phyloP scores from a whole-genome alignment of 2,797 vertebrate genomes.

The Poeciliopsis gracilis region DNA sequence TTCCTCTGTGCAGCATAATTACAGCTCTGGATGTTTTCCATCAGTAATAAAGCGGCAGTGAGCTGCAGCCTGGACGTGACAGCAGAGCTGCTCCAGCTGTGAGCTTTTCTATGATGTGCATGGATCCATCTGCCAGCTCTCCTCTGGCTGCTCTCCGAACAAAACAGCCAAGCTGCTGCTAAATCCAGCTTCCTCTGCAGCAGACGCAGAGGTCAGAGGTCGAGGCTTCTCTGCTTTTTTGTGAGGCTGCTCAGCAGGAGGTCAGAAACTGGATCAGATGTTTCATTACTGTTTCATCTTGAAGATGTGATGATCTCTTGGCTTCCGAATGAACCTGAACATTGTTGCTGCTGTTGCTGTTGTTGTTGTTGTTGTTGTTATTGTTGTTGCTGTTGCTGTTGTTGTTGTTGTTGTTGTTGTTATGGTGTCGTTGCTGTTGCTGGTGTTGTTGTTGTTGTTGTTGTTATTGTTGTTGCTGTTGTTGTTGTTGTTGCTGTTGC shows the following conservation, averaged over 20 bases:
- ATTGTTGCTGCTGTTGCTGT: background rate
- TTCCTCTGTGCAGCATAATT: background rate
- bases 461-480: background rate
- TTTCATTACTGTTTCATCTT: no score
- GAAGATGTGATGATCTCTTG: background rate
- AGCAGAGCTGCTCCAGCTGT: background rate
- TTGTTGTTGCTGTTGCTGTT: no score
- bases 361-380: no score
- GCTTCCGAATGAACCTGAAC: background rate
- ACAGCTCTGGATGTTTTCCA: background rate
- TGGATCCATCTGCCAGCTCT: background rate
- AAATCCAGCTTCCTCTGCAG: background rate
- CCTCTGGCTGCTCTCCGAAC: background rate
- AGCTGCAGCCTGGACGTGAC: background rate
- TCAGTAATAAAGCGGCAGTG: no score
- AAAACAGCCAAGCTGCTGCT: background rate
- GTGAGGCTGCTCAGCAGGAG: background rate
- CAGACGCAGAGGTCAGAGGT: background rate
- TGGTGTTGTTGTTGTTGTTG: no score
- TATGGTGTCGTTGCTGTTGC: no score
- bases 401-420: no score
- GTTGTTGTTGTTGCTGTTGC: no score
- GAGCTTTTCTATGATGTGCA: background rate
- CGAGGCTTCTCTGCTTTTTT: background rate
- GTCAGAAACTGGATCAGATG: background rate